A percentile compares a stretch with the other conserved stretches of the same genome.
Conservation (phyloP, 2,888 invertebrate genomes). For the Stegophylla sp. region DNA sequence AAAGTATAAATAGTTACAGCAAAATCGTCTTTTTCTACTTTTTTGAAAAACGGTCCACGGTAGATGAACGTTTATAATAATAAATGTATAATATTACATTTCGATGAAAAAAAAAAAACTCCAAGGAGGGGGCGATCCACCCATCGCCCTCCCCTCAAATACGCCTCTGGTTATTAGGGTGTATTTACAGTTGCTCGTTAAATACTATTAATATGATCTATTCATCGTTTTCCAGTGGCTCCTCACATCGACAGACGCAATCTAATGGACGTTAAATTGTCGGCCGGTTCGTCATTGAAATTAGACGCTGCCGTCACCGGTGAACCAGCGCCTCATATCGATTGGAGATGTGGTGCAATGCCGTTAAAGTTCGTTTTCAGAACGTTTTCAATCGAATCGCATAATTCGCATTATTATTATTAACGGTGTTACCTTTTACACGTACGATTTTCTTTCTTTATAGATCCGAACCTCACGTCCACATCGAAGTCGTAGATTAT, state of each 20-base stretch:
- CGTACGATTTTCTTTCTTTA: constrained; percentile 25
- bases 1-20: too few species aligned
- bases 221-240: constrained; percentile 71
- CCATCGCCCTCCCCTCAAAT: too few species aligned
- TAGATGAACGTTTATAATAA: too few species aligned
- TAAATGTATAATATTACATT: too few species aligned
- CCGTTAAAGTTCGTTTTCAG: constrained; percentile 70
- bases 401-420: neutral
- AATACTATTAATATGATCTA: too few species aligned
- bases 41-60: too few species aligned
- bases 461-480: constrained; percentile 71
- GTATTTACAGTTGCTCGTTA: too few species aligned
- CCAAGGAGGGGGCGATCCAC: too few species aligned
- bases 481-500: constrained; percentile 84
- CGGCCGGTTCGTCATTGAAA: constrained; percentile 90
- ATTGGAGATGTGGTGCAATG: constrained; percentile 88
- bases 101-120: too few species aligned
- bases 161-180: too few species aligned
- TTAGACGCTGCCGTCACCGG: constrained; percentile 92
- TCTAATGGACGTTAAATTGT: constrained; percentile 86
- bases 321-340: constrained; percentile 91
- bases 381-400: neutral
- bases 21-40: too few species aligned
- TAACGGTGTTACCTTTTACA: too few species aligned
- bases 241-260: constrained; percentile 95